Base-by-base conservation (phyloP, 1,140 invertebrate genomes). In the Drosophila punjabiensis region DNA sequence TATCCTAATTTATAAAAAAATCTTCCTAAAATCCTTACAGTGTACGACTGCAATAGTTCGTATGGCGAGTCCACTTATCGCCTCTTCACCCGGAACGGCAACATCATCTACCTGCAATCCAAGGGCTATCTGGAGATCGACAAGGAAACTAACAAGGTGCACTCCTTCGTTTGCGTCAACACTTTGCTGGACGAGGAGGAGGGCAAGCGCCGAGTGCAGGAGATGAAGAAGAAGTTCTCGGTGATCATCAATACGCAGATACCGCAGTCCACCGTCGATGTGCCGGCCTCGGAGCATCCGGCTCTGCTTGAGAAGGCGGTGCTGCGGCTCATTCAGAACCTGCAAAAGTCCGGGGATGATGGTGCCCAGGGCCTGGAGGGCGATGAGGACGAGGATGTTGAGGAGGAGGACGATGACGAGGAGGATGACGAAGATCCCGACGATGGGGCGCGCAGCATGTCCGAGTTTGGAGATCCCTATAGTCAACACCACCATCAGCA, bases 91-190 rank as follows among this genome's bases (percentile, higher is more conserved):
- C 96, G 96, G 85, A 97, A 95, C 59, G 96, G 97, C 0, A 93
- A 96, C 73, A 97, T 96, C 82, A 97, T 98, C 58, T 97, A 97
- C 86, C 94, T 98, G 80, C 95, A 95, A 63, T 97, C 97, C 3
- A 95, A 95, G 45, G 97, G 97, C 5, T 96, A 95, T 71, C 93
- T 98, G 5, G 97, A 98, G 79, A 95, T 96, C 24, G 96, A 97
- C 73, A 94, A 95, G 76, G 94, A 94, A 28, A 95, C 96, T 0
- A 95, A 96, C 63, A 95, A 95, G 47, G 96, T 97, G 1, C 95
- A 96, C 67, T 97, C 96, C 18, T 98, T 98, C 82, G 95, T 98
- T 13, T 98, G 97, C 87, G 95, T 97, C 56, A 98, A 98, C 89
- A 96, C 96, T 0, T 94, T 97, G n/a, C 94, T 98, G 1, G 94